A percentile compares a stretch with the other conserved stretches of the same genome.
Conservation (phyloP, 1,140 invertebrate genomes). For the Eurosta solidaginis region DNA sequence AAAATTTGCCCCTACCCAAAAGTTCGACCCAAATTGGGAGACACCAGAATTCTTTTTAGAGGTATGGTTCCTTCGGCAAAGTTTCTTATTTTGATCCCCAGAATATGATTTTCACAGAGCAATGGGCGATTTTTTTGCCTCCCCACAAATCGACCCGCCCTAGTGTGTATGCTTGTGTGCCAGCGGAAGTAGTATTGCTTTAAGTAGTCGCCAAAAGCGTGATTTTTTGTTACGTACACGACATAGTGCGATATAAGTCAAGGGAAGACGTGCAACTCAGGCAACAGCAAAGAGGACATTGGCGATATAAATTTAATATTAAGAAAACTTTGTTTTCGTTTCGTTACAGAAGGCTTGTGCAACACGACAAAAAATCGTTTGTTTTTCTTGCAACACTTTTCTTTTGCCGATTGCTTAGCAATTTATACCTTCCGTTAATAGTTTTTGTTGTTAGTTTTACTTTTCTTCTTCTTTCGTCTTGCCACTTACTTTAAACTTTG, state of each 20-base stretch:
- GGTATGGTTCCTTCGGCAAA: no score
- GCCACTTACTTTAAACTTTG: background rate
- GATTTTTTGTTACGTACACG: background rate
- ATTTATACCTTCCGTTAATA: conserved; percentile 16
- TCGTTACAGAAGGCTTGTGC: background rate
- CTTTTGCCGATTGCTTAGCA: conserved; percentile 12
- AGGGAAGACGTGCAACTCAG: background rate
- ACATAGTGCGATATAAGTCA: background rate
- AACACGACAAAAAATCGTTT: background rate
- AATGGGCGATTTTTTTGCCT: no score
- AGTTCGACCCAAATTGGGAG: no score
- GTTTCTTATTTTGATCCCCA: no score
- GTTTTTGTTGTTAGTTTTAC: conserved; percentile 2
- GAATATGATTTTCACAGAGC: no score
- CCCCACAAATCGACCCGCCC: no score
- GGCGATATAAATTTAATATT: background rate
- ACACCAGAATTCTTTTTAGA: no score
- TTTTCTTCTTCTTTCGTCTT: background rate
- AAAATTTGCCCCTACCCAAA: no score
- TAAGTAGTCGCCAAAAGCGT: background rate
- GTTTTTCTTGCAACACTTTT: background rate
- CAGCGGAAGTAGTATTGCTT: background rate
- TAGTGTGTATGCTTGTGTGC: background rate
- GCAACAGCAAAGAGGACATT: background rate
- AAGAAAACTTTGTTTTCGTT: background rate